Evolutionary conservation across 2,888 invertebrate species (phyloP).

Genomic region (Leptura quadrifasciata): DNA sequence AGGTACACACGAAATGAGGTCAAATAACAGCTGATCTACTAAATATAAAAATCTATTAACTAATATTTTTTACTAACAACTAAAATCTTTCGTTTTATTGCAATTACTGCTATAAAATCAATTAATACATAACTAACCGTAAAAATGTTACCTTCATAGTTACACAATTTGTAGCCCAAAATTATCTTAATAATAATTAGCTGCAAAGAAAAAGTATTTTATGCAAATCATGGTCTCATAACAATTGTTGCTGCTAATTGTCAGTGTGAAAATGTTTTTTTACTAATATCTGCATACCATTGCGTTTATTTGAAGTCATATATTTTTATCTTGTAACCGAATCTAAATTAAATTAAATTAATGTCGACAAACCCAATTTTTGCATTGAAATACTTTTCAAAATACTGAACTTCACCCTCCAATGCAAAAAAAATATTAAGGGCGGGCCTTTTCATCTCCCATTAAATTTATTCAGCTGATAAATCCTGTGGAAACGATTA

Average conservation of each 20-base stretch:
- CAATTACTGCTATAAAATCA: constrained; percentile 2
- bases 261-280: too few species aligned
- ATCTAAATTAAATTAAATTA: too few species aligned
- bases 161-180: not conserved
- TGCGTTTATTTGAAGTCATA: too few species aligned
- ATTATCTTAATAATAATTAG: not conserved
- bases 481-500: too few species aligned
- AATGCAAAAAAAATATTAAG: too few species aligned
- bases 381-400: too few species aligned
- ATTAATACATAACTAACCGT: not conserved
- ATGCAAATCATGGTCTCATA: not conserved
- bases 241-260: not conserved
- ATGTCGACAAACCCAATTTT: too few species aligned
- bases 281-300: too few species aligned
- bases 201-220: not conserved
- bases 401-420: too few species aligned
- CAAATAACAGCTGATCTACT: not conserved
- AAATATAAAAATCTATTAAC: not conserved
- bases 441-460: too few species aligned
- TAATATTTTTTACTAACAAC: not conserved
- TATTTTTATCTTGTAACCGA: too few species aligned
- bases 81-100: not conserved
- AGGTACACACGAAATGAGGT: not conserved
- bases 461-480: too few species aligned
- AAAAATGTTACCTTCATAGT: constrained; percentile 25